Evolutionary conservation across 2,888 invertebrate genomes (phyloP).

Genomic region (Druceiella hillmani): DNA sequence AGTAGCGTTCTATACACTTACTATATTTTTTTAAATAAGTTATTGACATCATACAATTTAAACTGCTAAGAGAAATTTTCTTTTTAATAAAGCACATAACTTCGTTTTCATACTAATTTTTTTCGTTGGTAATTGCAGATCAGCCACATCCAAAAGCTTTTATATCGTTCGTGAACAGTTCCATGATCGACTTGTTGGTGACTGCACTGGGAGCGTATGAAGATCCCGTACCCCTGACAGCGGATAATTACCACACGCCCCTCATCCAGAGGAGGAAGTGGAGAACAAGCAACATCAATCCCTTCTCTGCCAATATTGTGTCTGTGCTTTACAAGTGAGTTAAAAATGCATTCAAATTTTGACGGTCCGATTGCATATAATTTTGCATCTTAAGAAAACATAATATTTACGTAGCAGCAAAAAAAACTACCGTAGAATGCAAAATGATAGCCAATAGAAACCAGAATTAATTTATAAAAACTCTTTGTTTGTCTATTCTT

Average conservation of each 20-base stretch:
- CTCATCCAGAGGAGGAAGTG: constrained; percentile 54
- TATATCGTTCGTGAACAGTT: constrained; percentile 63
- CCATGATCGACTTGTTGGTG: constrained; percentile 54
- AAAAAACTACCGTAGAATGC: too few relatives aligned
- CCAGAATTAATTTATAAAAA: too few relatives aligned
- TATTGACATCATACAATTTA: constrained; percentile 3
- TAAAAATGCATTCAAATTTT: too few relatives aligned
- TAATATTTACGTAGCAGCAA: too few relatives aligned
- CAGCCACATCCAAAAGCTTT: constrained; percentile 53
- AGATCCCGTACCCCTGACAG: constrained; percentile 55
- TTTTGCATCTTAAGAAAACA: too few relatives aligned
- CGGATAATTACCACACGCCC: constrained; percentile 57
- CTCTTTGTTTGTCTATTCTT: not conserved
- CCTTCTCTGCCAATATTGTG: constrained; percentile 69
- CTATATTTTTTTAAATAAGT: too few relatives aligned
- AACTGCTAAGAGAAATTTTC: not conserved
- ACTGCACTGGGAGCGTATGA: constrained; percentile 57
- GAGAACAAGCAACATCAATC: constrained; percentile 61
- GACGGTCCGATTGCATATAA: too few relatives aligned
- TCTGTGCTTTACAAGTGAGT: constrained; percentile 71
- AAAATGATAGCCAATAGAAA: too few relatives aligned
- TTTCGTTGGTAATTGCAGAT: constrained; percentile 28
- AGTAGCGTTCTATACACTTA: too few relatives aligned
- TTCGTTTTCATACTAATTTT: too few relatives aligned
- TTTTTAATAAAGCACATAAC: too few relatives aligned